Evolutionary conservation across 1,140 invertebrate species (phyloP).

Genomic region (Lordiphosa stackelbergi): DNA sequence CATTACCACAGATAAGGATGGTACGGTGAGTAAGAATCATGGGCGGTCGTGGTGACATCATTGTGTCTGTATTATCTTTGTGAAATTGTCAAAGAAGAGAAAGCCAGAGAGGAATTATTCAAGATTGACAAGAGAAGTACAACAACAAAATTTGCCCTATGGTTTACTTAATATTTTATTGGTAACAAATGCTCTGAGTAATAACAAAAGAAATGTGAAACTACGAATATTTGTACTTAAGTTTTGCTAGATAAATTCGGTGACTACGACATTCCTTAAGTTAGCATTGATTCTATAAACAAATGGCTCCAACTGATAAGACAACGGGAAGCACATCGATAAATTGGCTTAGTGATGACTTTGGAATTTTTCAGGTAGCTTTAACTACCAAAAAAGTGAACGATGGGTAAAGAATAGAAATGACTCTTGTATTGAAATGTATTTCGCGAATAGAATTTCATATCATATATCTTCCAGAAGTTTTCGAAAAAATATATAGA

Average conservation of each 20-base stretch:
- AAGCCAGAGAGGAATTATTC: no score
- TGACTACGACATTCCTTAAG: constrained; percentile 33
- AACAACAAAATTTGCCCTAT: no score
- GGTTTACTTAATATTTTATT: no score
- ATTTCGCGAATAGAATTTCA: no score
- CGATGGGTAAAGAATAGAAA: no score
- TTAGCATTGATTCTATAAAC: constrained; percentile 14
- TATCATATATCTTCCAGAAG: no score
- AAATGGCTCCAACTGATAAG: constrained; percentile 29
- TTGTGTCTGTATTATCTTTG: constrained; percentile 10
- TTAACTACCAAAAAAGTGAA: no score
- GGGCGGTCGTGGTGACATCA: constrained; percentile 37
- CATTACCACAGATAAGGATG: constrained; percentile 59
- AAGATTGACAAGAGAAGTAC: background rate
- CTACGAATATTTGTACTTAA: background rate
- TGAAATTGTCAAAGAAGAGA: no score
- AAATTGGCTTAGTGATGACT: no score
- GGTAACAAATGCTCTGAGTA: background rate
- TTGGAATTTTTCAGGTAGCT: no score
- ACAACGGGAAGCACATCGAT: background rate
- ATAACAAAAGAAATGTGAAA: background rate
- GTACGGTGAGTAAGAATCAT: constrained; percentile 50
- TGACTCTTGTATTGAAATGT: no score
- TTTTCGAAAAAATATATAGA: no score
- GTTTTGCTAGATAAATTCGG: background rate